phyloP scores from a whole-genome alignment of 2,888 invertebrate species.

The Dendrolimus pini region DNA sequence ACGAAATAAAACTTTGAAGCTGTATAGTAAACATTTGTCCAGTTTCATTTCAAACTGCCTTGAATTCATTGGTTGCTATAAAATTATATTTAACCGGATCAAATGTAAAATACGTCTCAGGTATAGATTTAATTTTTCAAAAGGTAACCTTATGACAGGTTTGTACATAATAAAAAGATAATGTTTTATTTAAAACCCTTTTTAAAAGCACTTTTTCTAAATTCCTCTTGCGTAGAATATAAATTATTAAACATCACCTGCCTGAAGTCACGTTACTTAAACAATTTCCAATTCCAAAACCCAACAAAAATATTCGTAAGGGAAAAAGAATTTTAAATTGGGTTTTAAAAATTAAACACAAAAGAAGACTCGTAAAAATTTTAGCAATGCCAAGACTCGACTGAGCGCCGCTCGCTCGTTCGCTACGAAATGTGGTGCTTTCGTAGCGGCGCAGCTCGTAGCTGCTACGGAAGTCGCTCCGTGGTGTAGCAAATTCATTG shows the following conservation, averaged over 20 bases:
- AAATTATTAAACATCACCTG: neutral
- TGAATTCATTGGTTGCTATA: too few relatives aligned
- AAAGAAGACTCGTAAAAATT: neutral
- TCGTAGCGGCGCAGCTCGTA: slow-evolving; percentile 10
- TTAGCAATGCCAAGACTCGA: neutral
- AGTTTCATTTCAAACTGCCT: too few relatives aligned
- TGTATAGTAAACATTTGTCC: too few relatives aligned
- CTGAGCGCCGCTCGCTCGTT: neutral
- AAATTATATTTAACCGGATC: too few relatives aligned
- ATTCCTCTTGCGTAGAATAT: neutral
- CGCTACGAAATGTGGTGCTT: neutral
- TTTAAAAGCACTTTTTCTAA: too few relatives aligned
- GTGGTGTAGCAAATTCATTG: neutral
- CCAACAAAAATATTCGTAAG: neutral
- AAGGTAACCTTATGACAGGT: too few relatives aligned
- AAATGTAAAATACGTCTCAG: too few relatives aligned
- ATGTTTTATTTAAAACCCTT: too few relatives aligned
- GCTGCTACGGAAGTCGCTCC: slow-evolving; percentile 1
- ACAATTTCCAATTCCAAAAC: neutral
- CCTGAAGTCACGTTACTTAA: neutral
- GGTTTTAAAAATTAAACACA: neutral
- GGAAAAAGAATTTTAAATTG: neutral
- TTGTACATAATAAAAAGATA: too few relatives aligned
- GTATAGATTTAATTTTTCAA: too few relatives aligned
- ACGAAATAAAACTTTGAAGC: too few relatives aligned